These are phyloP conservation scores for Ceratina japonica DNA, from an alignment of 1,140 invertebrate genomes.

Conservation along the genomic window DNA sequence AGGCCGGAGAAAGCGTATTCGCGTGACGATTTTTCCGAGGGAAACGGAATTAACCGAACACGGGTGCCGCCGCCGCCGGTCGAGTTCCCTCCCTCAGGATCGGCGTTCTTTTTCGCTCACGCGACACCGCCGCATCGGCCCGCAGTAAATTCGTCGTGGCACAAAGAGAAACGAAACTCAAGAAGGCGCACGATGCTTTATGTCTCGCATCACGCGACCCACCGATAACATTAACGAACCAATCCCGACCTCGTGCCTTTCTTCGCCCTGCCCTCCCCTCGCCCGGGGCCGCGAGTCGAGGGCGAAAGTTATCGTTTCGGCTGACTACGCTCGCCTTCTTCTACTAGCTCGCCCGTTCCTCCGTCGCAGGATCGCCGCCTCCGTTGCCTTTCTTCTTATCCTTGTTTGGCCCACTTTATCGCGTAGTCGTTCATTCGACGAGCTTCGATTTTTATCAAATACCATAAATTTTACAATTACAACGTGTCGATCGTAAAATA, in stretches of 20 bases:
- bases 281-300: not conserved
- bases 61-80: not conserved
- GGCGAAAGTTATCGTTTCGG: constrained; percentile 48
- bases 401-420: constrained; percentile 15
- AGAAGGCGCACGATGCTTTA: constrained; percentile 58
- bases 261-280: constrained; percentile 33
- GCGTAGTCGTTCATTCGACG: constrained; percentile 16
- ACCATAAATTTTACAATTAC: not conserved
- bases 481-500: too few relatives aligned
- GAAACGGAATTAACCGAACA: constrained; percentile 13
- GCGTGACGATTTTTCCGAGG: constrained; percentile 25
- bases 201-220: constrained; percentile 60
- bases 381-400: not conserved
- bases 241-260: constrained; percentile 46
- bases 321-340: constrained; percentile 1
- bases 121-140: constrained; percentile 47
- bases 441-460: not conserved
- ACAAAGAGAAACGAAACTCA: constrained; percentile 62
- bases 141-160: constrained; percentile 50
- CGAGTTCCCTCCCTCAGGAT: too few relatives aligned
- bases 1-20: not conserved
- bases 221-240: constrained; percentile 67
- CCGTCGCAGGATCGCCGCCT: not conserved
- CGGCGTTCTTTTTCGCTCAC: constrained; percentile 43
- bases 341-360: not conserved